Conservation (phyloP, 2,888 invertebrate genomes). For the Melanargia galathea region DNA sequence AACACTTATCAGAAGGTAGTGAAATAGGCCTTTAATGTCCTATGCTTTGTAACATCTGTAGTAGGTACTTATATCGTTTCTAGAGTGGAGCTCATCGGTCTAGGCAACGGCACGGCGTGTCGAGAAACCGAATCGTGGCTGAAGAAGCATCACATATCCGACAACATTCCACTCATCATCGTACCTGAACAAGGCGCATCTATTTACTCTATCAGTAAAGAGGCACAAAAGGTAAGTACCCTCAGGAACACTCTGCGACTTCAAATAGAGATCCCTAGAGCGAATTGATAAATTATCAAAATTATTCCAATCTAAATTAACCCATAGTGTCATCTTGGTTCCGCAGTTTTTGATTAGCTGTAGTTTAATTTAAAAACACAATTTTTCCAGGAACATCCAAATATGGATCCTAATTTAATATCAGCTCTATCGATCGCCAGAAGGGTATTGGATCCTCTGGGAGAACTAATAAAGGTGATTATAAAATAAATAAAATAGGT, state of each 20-base stretch:
- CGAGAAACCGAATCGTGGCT: slow-evolving; percentile 93
- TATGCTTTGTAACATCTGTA: no score
- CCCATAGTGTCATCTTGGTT: no score
- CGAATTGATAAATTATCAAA: no score
- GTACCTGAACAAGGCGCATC: slow-evolving; percentile 96
- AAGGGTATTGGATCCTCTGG: slow-evolving; percentile 93
- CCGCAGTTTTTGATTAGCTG: no score
- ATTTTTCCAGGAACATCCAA: slow-evolving; percentile 86
- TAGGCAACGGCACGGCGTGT: slow-evolving; percentile 96
- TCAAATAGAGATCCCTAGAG: no score
- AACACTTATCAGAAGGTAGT: no score
- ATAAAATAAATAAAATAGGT: neutral
- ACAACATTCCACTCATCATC: slow-evolving; percentile 88
- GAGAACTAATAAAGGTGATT: slow-evolving; percentile 91
- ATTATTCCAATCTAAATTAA: no score
- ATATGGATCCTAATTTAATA: slow-evolving; percentile 91
- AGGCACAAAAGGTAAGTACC: slow-evolving; percentile 86
- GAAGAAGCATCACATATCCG: slow-evolving; percentile 68
- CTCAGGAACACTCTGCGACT: slow-evolving; percentile 5
- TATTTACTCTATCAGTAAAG: slow-evolving; percentile 93
- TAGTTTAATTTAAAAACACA: neutral
- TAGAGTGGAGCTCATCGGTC: slow-evolving; percentile 90
- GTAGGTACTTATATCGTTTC: slow-evolving; percentile 43
- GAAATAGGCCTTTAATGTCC: no score
- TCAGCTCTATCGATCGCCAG: slow-evolving; percentile 90